Percentiles rank a stretch among this genome's conserved stretches.
Evolutionary conservation across 2,888 invertebrate species (phyloP).

Genomic region (Chrysolina americana): DNA sequence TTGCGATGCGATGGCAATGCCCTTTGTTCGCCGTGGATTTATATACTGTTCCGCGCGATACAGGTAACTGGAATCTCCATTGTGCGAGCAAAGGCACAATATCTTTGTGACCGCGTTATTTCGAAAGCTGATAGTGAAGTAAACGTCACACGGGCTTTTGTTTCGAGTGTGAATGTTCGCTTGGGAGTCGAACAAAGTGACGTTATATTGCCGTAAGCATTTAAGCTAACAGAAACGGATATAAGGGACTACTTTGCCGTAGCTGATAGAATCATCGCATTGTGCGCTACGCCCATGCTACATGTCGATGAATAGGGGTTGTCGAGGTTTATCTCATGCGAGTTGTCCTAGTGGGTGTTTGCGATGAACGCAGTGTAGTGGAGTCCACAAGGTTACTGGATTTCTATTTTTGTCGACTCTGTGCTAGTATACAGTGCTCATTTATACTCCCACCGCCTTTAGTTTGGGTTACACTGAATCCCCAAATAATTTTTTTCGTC

Average conservation of each 20-base stretch:
- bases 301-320: too few relatives aligned
- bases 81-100: slow-evolving; percentile 52
- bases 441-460: too few relatives aligned
- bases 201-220: slow-evolving; percentile 41
- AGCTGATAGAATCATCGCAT: slow-evolving; percentile 28
- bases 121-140: slow-evolving; percentile 49
- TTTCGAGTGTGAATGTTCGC: slow-evolving; percentile 44
- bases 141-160: slow-evolving; percentile 51
- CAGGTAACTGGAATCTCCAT: slow-evolving; percentile 54
- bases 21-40: slow-evolving; percentile 54
- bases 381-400: too few relatives aligned
- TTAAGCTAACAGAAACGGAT: slow-evolving; percentile 32
- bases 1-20: slow-evolving; percentile 25
- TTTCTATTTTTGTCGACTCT: too few relatives aligned
- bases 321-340: too few relatives aligned
- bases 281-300: background rate
- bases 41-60: slow-evolving; percentile 46
- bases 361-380: too few relatives aligned
- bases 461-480: too few relatives aligned
- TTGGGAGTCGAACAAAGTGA: slow-evolving; percentile 46
- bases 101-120: slow-evolving; percentile 51
- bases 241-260: slow-evolving; percentile 28
- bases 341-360: too few relatives aligned
- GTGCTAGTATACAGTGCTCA: too few relatives aligned
- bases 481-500: too few relatives aligned